A percentile compares a stretch with the other conserved stretches of the same genome.
Evolutionary conservation across 2,113 vertebrate genomes (phyloP).

Genomic region (Vicugna pacos): DNA sequence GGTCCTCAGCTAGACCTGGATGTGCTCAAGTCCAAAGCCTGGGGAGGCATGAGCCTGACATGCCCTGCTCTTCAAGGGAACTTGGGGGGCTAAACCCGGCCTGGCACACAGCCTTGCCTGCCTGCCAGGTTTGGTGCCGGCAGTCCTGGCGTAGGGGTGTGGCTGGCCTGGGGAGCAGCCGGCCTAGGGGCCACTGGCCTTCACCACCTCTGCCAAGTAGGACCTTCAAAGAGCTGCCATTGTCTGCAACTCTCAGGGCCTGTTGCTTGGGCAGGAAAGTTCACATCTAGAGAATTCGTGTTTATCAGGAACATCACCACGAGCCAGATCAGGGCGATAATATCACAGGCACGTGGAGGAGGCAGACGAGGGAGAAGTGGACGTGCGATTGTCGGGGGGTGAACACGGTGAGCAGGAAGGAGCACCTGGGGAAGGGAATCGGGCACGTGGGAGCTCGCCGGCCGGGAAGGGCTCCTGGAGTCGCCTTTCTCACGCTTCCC

Average conservation of each 20-base stretch:
- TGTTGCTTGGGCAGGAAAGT: not conserved
- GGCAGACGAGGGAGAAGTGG: too few relatives aligned
- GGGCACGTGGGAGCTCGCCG: not conserved
- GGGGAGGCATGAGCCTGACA: accelerated
- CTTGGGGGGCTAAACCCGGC: not conserved
- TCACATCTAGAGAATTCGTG: not conserved
- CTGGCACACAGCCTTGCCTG: not conserved
- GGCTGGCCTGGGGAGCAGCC: accelerated
- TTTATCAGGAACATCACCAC: not conserved
- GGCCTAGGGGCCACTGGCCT: not conserved
- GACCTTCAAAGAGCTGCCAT: not conserved
- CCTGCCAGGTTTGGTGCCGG: not conserved
- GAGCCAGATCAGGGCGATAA: not conserved
- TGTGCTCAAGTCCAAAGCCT: not conserved
- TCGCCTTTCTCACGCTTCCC: too few relatives aligned
- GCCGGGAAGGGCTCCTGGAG: not conserved
- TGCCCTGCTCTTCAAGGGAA: not conserved
- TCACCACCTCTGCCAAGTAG: not conserved
- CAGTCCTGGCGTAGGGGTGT: not conserved
- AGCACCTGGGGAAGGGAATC: accelerated
- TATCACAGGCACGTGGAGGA: not conserved
- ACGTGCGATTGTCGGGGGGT: too few relatives aligned
- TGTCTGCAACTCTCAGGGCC: not conserved
- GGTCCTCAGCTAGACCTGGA: not conserved
- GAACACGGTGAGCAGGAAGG: not conserved